These are phyloP conservation scores for Nerophis lumbriciformis DNA, from an alignment of 2,113 vertebrate genomes.

Conservation along the genomic window DNA sequence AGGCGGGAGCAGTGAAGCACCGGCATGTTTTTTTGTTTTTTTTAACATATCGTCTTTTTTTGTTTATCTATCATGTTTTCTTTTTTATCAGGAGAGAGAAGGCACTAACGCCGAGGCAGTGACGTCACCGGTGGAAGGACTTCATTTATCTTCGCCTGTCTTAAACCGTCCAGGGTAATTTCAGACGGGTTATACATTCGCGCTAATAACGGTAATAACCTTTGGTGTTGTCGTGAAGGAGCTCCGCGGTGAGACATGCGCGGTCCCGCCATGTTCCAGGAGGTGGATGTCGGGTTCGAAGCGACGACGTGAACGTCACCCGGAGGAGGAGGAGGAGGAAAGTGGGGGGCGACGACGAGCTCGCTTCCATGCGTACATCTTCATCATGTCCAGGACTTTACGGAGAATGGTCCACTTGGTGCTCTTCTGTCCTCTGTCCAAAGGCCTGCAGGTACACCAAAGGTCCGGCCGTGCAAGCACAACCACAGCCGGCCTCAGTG, in stretches of 20 bases:
- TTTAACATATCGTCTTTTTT: too few species aligned
- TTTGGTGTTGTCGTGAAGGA: too few species aligned
- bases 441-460: constrained; percentile 77
- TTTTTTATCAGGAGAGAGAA: background rate
- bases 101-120: background rate
- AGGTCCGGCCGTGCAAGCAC: background rate
- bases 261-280: too few species aligned
- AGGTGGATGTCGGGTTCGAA: background rate
- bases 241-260: background rate
- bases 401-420: constrained; percentile 82
- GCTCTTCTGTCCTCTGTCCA: constrained; percentile 84
- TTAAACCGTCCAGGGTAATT: background rate
- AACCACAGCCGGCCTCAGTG: background rate
- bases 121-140: background rate
- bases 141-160: background rate
- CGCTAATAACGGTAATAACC: too few species aligned
- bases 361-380: background rate
- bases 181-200: too few species aligned
- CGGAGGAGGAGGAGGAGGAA: background rate
- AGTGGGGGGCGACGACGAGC: background rate
- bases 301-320: constrained; percentile 45
- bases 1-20: background rate
- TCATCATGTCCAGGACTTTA: constrained; percentile 79
- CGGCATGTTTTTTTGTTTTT: background rate
- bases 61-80: background rate